Base-by-base conservation (phyloP, 2,113 vertebrate genomes). In the Xiphias gladius region DNA sequence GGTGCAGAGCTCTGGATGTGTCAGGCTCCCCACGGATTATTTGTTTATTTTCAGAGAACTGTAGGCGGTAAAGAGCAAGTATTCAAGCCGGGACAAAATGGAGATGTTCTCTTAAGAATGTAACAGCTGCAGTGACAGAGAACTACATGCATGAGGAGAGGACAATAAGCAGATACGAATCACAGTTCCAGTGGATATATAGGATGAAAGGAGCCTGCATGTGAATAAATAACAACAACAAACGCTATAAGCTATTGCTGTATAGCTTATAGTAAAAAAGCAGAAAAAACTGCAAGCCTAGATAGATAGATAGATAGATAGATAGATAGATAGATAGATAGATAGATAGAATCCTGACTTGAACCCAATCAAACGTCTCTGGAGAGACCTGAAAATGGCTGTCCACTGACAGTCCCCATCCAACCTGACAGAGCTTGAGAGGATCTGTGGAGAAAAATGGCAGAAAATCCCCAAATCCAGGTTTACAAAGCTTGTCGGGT, bases 21-120 rank as follows among this genome's bases (percentile, higher is more conserved):
- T 83, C 84, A 79, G 83, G 81, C 87, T 91, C 88, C 86, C 88
- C 79, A 59, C 48, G 70, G 88, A 75, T 90, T 91, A 90, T 90
- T 91, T 89, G 80, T 91, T 91, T 94, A 93, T 94, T 94, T 93
- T 64, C 85, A 88, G 93, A 94, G 57, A 90, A 83, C 75, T 87
- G 93, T 93, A 67, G 93, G 93, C 87, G 88, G 86, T 70, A 69
- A 78, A 73, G 70, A 89, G 82, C 80, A 67, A 86, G 83, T 72
- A 57, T 86, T 89, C 86, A 79, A 89, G 87, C 84, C 83, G 84
- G 85, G 88, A 91, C 89, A 88, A 52, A 82, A 89, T 83, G 79
- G 75, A 90, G 74, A 86, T 82, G 68, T 80, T 87, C 83, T 89
- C 66, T 78, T 48, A 75, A 77, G 76, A 84, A 57, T 86, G 59